Evolutionary conservation across 1,140 invertebrate genomes (phyloP).

Genomic region (Hyles euphorbiae): DNA sequence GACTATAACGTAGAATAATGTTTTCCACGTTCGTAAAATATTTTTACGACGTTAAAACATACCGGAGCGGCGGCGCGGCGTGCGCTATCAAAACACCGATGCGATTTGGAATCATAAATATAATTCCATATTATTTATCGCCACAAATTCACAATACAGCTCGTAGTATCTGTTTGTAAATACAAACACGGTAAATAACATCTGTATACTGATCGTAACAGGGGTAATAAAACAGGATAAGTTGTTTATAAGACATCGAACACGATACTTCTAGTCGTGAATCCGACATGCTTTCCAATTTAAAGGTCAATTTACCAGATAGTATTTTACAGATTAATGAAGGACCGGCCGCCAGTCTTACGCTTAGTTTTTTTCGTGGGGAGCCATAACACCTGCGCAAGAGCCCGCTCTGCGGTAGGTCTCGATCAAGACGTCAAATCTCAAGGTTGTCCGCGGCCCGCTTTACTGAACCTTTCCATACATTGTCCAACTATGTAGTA

Average conservation of each 20-base stretch:
- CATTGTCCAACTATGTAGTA: slow-evolving; percentile 40
- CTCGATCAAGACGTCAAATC: slow-evolving; percentile 73
- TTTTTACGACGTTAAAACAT: slow-evolving; percentile 49
- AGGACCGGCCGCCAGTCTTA: slow-evolving; percentile 57
- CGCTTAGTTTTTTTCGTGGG: slow-evolving; percentile 56
- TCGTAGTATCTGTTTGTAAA: not conserved
- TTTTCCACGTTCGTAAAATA: slow-evolving; percentile 44
- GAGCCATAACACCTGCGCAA: slow-evolving; percentile 60
- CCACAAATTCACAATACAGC: too few species aligned
- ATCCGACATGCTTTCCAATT: slow-evolving; percentile 28
- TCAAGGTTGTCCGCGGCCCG: slow-evolving; percentile 59
- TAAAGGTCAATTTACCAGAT: slow-evolving; percentile 47
- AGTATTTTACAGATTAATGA: slow-evolving; percentile 45
- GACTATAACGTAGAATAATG: slow-evolving; percentile 34
- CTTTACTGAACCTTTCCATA: slow-evolving; percentile 57
- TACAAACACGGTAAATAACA: not conserved
- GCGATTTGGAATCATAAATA: slow-evolving; percentile 16
- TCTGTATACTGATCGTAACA: too few species aligned
- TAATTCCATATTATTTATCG: not conserved
- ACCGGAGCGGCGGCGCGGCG: slow-evolving; percentile 13
- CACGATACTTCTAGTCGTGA: not conserved
- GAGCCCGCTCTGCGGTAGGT: slow-evolving; percentile 66
- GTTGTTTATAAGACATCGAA: too few species aligned
- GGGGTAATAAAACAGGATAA: too few species aligned
- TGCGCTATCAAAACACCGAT: slow-evolving; percentile 30